Conservation (phyloP, 2,888 invertebrate genomes). For the Imbricaverruca yamaguchii region DNA sequence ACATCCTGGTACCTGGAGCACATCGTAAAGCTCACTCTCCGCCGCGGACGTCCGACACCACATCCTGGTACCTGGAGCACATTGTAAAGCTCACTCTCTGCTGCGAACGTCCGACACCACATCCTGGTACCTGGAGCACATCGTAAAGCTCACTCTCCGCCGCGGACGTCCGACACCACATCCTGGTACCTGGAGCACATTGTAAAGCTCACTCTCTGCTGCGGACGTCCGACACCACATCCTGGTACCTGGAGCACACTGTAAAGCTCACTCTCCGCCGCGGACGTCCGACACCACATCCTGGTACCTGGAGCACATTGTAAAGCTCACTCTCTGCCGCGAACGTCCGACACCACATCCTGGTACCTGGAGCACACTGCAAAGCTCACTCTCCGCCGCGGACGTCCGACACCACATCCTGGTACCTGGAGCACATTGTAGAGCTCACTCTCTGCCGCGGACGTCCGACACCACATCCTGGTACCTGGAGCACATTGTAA, state of each 20-base stretch:
- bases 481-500: background rate
- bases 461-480: constrained; percentile 7
- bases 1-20: constrained; percentile 13
- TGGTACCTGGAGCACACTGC: background rate
- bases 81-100: too few relatives aligned
- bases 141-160: too few relatives aligned
- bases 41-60: background rate
- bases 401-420: constrained; percentile 2
- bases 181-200: background rate
- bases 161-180: background rate
- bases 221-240: background rate
- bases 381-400: too few relatives aligned
- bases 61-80: constrained; percentile 5
- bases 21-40: too few relatives aligned
- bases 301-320: background rate
- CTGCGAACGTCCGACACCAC: background rate
- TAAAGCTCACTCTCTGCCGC: too few relatives aligned
- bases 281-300: constrained; percentile 2
- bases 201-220: too few relatives aligned
- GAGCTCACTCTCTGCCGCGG: too few relatives aligned
- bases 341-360: constrained; percentile 2
- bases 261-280: too few relatives aligned
- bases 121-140: constrained; percentile 1
- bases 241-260: background rate
- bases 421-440: background rate